Conservation (phyloP, 30 jellyfish, hydroid and myxozoan species). For the Calvadosia cruxmelitensis region DNA sequence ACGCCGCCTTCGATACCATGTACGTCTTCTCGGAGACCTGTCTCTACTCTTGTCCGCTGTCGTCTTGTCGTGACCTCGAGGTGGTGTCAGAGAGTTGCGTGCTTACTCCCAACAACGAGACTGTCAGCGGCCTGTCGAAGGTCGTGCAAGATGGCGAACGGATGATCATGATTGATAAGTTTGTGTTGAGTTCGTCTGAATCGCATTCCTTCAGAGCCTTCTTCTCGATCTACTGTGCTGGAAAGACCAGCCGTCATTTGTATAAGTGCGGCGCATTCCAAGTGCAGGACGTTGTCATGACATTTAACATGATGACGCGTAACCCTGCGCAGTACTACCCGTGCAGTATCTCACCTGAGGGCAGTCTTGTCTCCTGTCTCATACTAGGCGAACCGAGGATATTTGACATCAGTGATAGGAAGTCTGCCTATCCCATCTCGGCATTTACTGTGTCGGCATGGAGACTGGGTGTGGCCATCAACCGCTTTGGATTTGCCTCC, state of each 20-base stretch:
- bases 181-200: slow-evolving; percentile 41
- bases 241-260: slow-evolving; percentile 47
- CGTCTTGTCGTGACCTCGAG: slow-evolving; percentile 71
- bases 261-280: slow-evolving; percentile 88
- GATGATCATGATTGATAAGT: slow-evolving; percentile 59
- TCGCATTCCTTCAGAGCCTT: slow-evolving; percentile 79
- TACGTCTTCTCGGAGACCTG: slow-evolving; percentile 86
- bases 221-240: slow-evolving; percentile 78
- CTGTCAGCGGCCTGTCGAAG: slow-evolving; percentile 68
- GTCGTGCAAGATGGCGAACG: slow-evolving; percentile 82
- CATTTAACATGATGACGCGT: slow-evolving; percentile 71
- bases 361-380: slow-evolving; percentile 75
- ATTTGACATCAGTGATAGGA: slow-evolving; percentile 88
- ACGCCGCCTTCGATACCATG: slow-evolving; percentile 64
- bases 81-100: slow-evolving; percentile 90
- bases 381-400: slow-evolving; percentile 95
- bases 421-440: slow-evolving; percentile 98
- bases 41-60: slow-evolving; percentile 69
- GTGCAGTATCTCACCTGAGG: slow-evolving; percentile 75
- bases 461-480: slow-evolving; percentile 94
- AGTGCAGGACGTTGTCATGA: slow-evolving; percentile 85
- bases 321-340: slow-evolving; percentile 81
- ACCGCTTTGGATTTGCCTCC: slow-evolving; percentile 86
- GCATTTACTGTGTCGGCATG: slow-evolving; percentile 96
- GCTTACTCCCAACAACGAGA: slow-evolving; percentile 82